Base-by-base conservation (phyloP, 2,888 invertebrate genomes). In the Phortica magna region DNA sequence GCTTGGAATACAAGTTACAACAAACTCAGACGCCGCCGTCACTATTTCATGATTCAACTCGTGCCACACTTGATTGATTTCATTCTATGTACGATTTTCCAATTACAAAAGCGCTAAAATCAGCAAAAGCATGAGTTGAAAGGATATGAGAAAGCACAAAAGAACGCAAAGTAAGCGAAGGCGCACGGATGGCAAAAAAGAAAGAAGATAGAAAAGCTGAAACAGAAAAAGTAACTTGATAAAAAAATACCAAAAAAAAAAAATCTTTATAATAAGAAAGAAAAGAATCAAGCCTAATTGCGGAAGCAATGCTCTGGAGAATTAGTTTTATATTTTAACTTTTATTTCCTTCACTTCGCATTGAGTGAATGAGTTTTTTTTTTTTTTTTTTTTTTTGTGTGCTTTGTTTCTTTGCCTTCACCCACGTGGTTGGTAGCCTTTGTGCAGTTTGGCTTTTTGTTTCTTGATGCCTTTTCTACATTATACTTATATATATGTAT, bases 51-150 rank as follows among this genome's bases (percentile, higher is more conserved):
- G 70, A 53, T 71, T 71, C 70, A 42, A 17, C 43, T 48, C 9
- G 14, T 81, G 77, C 78, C 83, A 89, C 85, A 89, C 87, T 89
- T 89, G 90, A 89, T 89, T 89, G 89, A 89, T 90, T 89, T 87
- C 88, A 87, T 89, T 89, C 86, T 88, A 89, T 89, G 85, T 87
- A 88, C 90, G 85, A 89, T 87, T 90, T 89, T 86, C 87, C 88
- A 89, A 89, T 88, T 89, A 89, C 86, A 89, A 84, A 84, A 80
- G 79, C 80, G 82, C 88, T 79, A 82, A 84, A 84, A 83, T 82
- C 84, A 86, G 84, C 85, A 86, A 76, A 80, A 84, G 64, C 6
- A 78, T 77, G 75, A 79, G 76, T 75, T 41, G 19, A 70, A 73
- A 73, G 43, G 64, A 70, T 70, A n/a, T 73, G 57, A 14, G 71